Evolutionary conservation across 35 echinoderm and acorn worm species (phyloP), one percentile per base, ranked within the genome.

Genomic region (Ptychodera flava): DNA sequence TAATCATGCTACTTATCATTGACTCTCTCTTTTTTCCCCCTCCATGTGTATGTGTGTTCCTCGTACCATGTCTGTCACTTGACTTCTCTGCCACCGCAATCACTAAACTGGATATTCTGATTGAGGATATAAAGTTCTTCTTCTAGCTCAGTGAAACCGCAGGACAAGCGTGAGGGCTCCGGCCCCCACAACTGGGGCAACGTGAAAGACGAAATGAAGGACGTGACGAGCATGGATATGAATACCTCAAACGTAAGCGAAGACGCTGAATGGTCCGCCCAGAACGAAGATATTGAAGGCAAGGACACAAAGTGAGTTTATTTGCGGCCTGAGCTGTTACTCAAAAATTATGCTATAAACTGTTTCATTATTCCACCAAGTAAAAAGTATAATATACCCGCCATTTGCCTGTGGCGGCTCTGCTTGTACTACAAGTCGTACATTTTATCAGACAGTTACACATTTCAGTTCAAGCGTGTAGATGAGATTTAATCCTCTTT

Each of bases 161-260:
- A 94, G 81, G 92, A 99, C 64, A 99, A 99, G 80, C 85, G 96
- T 79, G 96, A 99, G 31, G 96, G 92, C 15, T 88, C 88, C 31
- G 96, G 96, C 38, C 89, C 90, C 14, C 96, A 99, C 79, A 99
- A 99, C 93, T 99, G 96, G 96, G 96, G 96, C 37, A 94, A 84
- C 29, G 77, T 81, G 37, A 92, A 90, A 82, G 95, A 97, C 78
- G 90, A 99, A 33, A 89, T 92, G 33, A 94, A 90, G 96, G 94
- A 94, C 92, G 92, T 92, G 45, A 64, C 45, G 45, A 64, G 45
- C 22, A 64, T 64, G 45, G 45, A 64, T 12, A 64, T 64, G 45
- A 64, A 64, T 64, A 64, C 45, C 45, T 64, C 45, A 64, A 64
- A 64, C 22, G 45, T 64, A 12, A 64, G 45, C 22, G 45, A 64